phyloP scores from a whole-genome alignment of 2,888 invertebrate species.

The Cephus spinipes region DNA sequence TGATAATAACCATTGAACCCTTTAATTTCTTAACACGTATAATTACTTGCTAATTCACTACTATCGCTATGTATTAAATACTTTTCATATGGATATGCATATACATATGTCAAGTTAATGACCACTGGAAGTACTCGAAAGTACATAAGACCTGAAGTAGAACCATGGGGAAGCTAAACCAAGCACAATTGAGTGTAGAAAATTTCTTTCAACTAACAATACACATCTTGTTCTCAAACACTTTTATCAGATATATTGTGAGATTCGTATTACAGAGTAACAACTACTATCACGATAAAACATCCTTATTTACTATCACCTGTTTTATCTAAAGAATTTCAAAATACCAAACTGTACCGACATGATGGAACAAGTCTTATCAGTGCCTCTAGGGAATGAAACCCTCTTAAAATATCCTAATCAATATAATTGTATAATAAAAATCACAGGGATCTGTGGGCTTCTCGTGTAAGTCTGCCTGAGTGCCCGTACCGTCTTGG shows the following conservation, averaged over 20 bases:
- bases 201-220: neutral
- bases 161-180: neutral
- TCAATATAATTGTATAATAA: neutral
- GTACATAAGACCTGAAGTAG: neutral
- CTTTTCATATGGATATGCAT: neutral
- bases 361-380: neutral
- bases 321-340: neutral
- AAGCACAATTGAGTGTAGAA: neutral
- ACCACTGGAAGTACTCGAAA: neutral
- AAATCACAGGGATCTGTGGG: neutral
- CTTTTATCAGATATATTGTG: neutral
- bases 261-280: neutral
- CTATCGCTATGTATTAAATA: neutral
- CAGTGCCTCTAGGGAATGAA: neutral
- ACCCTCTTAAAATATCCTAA: neutral
- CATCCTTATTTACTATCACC: neutral
- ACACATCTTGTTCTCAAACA: neutral
- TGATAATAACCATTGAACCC: neutral
- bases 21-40: neutral
- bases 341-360: neutral
- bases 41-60: neutral
- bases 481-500: slow-evolving; percentile 61
- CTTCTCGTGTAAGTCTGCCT: neutral
- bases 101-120: neutral
- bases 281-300: neutral